Base-by-base conservation (phyloP, 2,113 vertebrate genomes). In the Coptodon rendalli region DNA sequence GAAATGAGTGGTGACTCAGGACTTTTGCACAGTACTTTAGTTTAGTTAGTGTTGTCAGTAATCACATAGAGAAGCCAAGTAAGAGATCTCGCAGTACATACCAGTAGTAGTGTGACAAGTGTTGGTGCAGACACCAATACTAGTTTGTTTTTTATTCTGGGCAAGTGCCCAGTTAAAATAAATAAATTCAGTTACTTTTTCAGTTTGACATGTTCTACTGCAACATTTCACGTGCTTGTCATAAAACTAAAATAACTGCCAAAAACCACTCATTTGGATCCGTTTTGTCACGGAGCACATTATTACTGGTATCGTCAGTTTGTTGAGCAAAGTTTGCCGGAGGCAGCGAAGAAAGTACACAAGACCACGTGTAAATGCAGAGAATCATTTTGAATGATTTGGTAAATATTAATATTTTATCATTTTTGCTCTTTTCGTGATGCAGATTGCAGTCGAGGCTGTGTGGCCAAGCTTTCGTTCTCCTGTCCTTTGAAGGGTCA, bases 401-500 rank as follows among this genome's bases (percentile, higher is more conserved):
- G 34, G 36, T 45, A 52, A 57, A 80, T 52, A 79, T 76, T 7
- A 50, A 87, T 17, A 14, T 53, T 81, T 66, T 17, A 7, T 27
- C 1, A 57, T 40, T 84, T 82, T 43, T 9, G 3, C 4, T 83
- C 66, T 29, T 50, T 2, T n/a, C 79, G 29, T 87, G 13, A 52
- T 4, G 89, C 89, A 99, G 98, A 98, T 82, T 94, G 97, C 1
- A 93, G 94, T 22, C 93, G 87, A 56, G 98, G 97, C 2, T 98
- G 97, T 45, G 96, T 97, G 48, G 98, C 98, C 52, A 98, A 97
- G 95, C 92, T 99, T 85, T 97, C 95, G 29, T 99, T 99, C 96
- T 98, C 97, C 79, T 99, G 98, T 92, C 95, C 97, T 76, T 93
- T 98, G 89, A 99, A 98, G 95, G 97, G 97, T 7, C 97, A 97